phyloP scores from a whole-genome alignment of 64 coral and sea anemone species.

The Cladopsammia gracilis region DNA sequence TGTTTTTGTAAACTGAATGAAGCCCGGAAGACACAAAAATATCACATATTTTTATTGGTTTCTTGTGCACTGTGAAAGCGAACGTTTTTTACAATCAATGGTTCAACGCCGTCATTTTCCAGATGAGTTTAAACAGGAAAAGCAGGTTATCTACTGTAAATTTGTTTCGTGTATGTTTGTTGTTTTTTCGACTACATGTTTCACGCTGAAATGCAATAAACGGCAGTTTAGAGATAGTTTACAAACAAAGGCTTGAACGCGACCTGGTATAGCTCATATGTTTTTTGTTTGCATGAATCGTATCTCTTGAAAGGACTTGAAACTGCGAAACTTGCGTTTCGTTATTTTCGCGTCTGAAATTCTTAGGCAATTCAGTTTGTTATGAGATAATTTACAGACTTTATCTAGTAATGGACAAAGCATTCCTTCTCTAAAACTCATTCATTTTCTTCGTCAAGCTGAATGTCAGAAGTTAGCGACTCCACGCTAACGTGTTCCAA shows the following conservation, averaged over 20 bases:
- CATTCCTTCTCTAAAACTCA: not conserved
- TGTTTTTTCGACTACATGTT: not conserved
- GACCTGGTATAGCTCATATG: not conserved
- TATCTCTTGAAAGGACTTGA: no score
- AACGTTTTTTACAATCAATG: no score
- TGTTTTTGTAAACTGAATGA: conserved; percentile 38
- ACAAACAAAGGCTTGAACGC: not conserved
- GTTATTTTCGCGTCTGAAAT: no score
- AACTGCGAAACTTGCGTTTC: no score
- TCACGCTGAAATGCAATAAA: not conserved
- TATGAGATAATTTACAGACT: not conserved
- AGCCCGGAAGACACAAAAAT: not conserved
- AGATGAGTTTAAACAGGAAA: not conserved
- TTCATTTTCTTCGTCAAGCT: conserved; percentile 20
- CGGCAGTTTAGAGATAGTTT: not conserved
- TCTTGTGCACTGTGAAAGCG: not conserved
- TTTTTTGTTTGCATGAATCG: not conserved
- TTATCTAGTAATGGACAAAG: not conserved
- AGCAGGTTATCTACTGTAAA: not conserved
- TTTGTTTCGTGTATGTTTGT: conserved; percentile 29
- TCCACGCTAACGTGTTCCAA: conserved; percentile 54
- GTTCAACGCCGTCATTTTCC: not conserved
- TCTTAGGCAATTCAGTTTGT: not conserved
- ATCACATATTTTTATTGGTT: not conserved
- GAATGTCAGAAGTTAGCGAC: conserved; percentile 29